Evolutionary conservation across 2,797 vertebrate genomes (phyloP).

Genomic region (Notoglanidium macrostoma): DNA sequence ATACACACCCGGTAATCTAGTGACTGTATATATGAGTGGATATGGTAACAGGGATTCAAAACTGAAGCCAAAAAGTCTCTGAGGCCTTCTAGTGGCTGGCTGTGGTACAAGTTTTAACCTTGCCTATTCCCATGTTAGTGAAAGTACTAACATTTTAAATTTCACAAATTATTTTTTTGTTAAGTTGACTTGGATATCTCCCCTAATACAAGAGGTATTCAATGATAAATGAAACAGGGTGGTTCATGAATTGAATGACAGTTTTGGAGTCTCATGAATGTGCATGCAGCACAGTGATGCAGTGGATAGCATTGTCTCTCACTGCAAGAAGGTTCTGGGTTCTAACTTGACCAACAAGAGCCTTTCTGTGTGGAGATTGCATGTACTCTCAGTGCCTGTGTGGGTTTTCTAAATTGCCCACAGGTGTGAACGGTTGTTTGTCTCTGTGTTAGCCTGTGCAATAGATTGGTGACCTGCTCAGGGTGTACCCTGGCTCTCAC

Average conservation of each 20-base stretch:
- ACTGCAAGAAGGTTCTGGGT: no score
- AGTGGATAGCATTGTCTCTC: no score
- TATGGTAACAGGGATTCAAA: not conserved
- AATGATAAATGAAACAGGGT: not conserved
- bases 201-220: not conserved
- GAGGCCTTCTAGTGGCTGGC: not conserved
- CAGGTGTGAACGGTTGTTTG: no score
- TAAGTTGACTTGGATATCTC: not conserved
- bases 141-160: not conserved
- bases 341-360: no score
- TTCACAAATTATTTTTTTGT: not conserved
- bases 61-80: not conserved
- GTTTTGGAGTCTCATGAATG: not conserved
- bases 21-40: not conserved
- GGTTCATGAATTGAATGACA: not conserved
- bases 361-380: no score
- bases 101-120: not conserved
- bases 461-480: no score
- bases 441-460: no score
- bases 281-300: no score
- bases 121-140: not conserved
- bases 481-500: no score
- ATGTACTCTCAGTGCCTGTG: no score
- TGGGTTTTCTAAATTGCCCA: no score
- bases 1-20: not conserved